Evolutionary conservation across 2,797 vertebrate genomes (phyloP), one percentile per base, ranked within the genome.

Genomic region (Betta splendens): DNA sequence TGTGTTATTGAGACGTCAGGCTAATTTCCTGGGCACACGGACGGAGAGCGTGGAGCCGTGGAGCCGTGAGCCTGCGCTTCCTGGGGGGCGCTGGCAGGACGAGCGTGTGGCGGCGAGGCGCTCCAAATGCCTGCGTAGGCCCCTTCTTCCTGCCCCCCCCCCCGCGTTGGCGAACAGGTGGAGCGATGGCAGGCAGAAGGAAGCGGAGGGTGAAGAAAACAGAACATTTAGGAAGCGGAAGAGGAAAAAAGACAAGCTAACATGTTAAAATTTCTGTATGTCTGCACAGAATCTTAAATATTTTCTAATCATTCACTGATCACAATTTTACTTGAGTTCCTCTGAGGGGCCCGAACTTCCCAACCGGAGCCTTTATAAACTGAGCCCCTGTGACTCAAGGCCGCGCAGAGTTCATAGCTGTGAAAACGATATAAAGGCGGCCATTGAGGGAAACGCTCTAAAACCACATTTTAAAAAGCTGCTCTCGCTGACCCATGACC

Each of bases 1-100:
- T 83, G 80, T 84, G 78, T 86, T 88, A 89, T 90, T 88, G 84
- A 89, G 86, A 88, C 79, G 85, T 91, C 87, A 89, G 76, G 86
- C 80, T 85, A 84, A 89, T 89, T 86, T 91, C 85, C 88, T 87
- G 89, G 73, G 83, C 88, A 87, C 87, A 87, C 55, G 87, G 85
- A 74, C 7, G 22, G 71, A 72, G 79, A 75, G 76, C 73, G 74
- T 44, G 3, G 48, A 51, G 69, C 72, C 73, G 80, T 85, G 79
- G 64, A 77, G 39, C 39, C 7, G 40, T 60, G 59, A 65, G 52
- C 39, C 49, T 53, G 69, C 8, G 36, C 70, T 66, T 79, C 83
- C 81, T 72, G 76, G 51, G 20, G 81, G 64, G 81, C 63, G 15
- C 74, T 89, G 85, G 85, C 87, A 83, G 64, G 35, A 60, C 15